These are phyloP conservation scores for Cyclura pinguis DNA, from an alignment of 2,797 vertebrate genomes.

Conservation along the genomic window DNA sequence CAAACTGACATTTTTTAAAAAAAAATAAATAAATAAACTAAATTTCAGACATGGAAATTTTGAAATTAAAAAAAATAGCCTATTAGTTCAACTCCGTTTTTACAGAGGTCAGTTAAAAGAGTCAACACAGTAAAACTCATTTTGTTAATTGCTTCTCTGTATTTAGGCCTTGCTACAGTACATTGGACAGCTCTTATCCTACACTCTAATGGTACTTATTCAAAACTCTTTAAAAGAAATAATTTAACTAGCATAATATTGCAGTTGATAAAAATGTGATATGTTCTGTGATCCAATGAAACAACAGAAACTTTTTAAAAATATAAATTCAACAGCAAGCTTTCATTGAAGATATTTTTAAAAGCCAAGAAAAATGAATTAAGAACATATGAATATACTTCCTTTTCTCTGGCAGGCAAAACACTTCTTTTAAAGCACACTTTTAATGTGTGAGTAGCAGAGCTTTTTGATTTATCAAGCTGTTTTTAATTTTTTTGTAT, in stretches of 20 bases:
- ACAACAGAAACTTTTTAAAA: not conserved
- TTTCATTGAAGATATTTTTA: not conserved
- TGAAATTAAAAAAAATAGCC: not conserved
- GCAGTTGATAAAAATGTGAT: not conserved
- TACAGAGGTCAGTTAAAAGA: not conserved
- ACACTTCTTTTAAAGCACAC: no score
- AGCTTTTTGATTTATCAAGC: no score
- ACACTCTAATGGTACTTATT: not conserved
- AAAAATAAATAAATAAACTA: not conserved
- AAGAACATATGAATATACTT: not conserved
- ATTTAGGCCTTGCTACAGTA: not conserved
- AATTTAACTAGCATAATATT: not conserved
- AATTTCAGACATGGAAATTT: not conserved
- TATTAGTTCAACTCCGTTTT: not conserved
- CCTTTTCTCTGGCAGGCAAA: no score
- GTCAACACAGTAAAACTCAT: not conserved
- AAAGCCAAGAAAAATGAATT: not conserved
- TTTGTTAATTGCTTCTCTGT: not conserved
- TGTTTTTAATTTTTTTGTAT: no score
- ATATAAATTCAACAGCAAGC: not conserved
- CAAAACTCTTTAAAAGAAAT: not conserved
- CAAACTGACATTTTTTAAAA: not conserved
- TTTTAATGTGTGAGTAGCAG: no score
- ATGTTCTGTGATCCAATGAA: not conserved
- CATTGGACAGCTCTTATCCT: not conserved